A percentile compares a stretch with the other conserved stretches of the same genome.
Conservation (phyloP, 2,797 vertebrate species). For the Uromys caudimaculatus region DNA sequence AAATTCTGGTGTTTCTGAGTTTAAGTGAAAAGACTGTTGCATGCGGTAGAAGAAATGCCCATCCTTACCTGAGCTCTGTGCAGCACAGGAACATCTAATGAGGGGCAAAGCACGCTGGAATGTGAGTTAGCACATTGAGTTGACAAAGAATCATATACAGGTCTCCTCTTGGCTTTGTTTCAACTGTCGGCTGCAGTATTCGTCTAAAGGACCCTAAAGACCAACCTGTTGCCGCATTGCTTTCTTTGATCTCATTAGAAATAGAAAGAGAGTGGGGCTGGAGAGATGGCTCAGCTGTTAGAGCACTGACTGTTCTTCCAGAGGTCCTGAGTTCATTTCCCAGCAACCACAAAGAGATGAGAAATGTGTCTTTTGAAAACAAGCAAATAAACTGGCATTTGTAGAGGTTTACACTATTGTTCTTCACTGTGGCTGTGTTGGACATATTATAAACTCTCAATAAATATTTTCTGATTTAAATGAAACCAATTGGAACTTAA, state of each 20-base stretch:
- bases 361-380: conserved; percentile 9
- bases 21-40: background rate
- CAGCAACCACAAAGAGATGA: background rate
- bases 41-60: background rate
- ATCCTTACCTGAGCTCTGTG: background rate
- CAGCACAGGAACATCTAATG: background rate
- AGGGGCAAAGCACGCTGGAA: background rate
- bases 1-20: background rate
- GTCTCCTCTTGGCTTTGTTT: background rate
- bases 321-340: background rate
- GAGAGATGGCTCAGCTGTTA: background rate
- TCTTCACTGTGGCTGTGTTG: conserved; percentile 8
- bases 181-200: background rate
- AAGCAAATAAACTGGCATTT: conserved; percentile 19
- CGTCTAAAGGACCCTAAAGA: background rate
- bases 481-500: conserved; percentile 53
- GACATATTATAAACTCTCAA: conserved; percentile 14
- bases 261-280: background rate
- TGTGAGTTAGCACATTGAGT: background rate
- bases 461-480: conserved; percentile 59
- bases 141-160: background rate
- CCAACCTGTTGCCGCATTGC: background rate
- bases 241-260: conserved; percentile 39
- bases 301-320: background rate
- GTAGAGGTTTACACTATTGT: background rate